Evolutionary conservation across 2,113 vertebrate species (phyloP), one percentile per base, ranked within the genome.

Genomic region (Notothenia rossii): DNA sequence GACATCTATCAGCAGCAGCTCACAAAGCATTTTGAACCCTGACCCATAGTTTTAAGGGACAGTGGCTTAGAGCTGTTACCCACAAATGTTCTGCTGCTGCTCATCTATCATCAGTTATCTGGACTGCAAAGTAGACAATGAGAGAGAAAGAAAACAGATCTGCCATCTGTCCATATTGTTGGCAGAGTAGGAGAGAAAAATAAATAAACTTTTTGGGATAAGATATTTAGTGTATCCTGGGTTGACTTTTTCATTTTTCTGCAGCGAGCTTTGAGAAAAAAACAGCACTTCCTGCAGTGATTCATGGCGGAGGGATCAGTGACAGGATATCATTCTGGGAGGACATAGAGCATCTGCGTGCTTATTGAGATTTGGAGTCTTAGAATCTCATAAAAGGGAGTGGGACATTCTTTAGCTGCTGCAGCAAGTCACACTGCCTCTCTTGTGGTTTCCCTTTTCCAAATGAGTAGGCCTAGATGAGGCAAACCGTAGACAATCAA

Each of bases 21-120:
- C 69, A 50, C 29, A n/a, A 50, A 71, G 71, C 58, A 29, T 79
- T 7, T 80, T 53, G 59, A 50, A 55, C 36, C 22, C 11, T 68
- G 69, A 84, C 76, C 54, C 10, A 10, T 9, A 64, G 73, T 55
- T 76, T 61, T 53, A 33, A 61, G 54, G 45, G 65, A 60, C 53
- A 43, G 7, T 43, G 71, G 9, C 60, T 74, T 36, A 43, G 68
- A 48, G 63, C 64, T 7, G 64, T 80, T 80, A 83, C 72, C 68
- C 61, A 65, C 56, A 85, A 64, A 85, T 69, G 56, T 71, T 83
- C 68, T 7, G 3, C 77, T 59, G 56, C 45, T 67, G 58, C 59
- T 79, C 63, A 46, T 80, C 63, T 69, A 15, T 84, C 67, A 74
- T 67, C 76, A 45, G 14, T 61, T 54, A 51, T 70, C 62, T 65